A percentile compares a stretch with the other conserved stretches of the same genome.
These are phyloP conservation scores for Zhuqinia jingwanae DNA, from an alignment of 2,888 invertebrate genomes.

Conservation along the genomic window DNA sequence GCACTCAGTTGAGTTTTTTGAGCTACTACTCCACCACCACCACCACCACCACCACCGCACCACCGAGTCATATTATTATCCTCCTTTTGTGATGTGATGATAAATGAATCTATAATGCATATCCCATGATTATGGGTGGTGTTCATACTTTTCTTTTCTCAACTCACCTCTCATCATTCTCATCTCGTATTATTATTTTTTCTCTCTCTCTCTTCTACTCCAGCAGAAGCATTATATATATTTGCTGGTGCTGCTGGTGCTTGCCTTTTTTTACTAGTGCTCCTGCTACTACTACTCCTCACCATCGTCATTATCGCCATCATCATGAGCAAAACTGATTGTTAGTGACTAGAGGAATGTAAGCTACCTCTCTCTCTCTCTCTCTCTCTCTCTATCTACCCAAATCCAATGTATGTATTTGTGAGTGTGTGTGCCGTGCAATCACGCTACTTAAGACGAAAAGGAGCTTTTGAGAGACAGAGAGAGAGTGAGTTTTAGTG, in stretches of 20 bases:
- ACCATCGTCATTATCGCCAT: not conserved
- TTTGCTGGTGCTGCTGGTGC: no score
- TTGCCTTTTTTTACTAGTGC: no score
- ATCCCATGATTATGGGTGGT: slow-evolving; percentile 50
- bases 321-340: not conserved
- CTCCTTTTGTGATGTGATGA: slow-evolving; percentile 29
- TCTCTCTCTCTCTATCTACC: not conserved
- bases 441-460: not conserved
- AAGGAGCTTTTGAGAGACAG: not conserved
- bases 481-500: slow-evolving; percentile 7
- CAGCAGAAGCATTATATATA: not conserved
- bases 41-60: not conserved
- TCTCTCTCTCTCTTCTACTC: not conserved
- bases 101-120: slow-evolving; percentile 66
- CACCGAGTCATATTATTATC: no score
- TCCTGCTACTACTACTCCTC: not conserved
- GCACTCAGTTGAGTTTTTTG: not conserved
- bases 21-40: not conserved
- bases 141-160: not conserved
- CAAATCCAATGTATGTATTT: not conserved
- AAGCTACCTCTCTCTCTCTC: no score
- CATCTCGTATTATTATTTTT: not conserved
- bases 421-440: not conserved
- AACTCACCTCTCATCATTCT: slow-evolving; percentile 22
- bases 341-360: not conserved